Percentiles rank a stretch among this genome's conserved stretches.
These are phyloP conservation scores for Stenodera caucasica DNA, from an alignment of 2,888 invertebrate species.

Conservation along the genomic window DNA sequence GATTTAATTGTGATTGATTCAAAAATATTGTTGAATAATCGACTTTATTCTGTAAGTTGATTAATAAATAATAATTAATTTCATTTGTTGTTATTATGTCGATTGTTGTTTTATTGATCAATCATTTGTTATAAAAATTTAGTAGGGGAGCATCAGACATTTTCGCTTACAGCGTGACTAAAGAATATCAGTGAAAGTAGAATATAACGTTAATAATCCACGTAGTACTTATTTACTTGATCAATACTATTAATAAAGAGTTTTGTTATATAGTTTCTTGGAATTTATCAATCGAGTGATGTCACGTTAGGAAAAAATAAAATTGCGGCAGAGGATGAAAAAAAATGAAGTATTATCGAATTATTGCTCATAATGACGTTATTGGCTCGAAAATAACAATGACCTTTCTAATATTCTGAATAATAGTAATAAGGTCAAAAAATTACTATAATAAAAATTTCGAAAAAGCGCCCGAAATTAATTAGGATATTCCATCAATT, in stretches of 20 bases:
- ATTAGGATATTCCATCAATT: neutral
- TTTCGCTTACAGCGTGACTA: conserved; percentile 1
- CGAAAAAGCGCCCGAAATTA: neutral
- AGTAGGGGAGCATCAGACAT: neutral
- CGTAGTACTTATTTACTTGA: conserved; percentile 11
- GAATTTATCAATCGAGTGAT: conserved; percentile 13
- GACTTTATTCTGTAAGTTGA: too few relatives aligned
- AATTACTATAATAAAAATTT: neutral
- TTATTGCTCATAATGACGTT: conserved; percentile 12
- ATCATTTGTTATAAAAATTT: too few relatives aligned
- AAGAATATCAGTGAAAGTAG: neutral
- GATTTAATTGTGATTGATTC: too few relatives aligned
- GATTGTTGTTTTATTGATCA: neutral
- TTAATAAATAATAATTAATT: neutral
- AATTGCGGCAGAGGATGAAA: too few relatives aligned
- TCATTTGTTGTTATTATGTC: neutral
- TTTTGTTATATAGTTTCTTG: neutral
- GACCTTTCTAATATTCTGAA: conserved; percentile 14
- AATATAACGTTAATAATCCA: conserved; percentile 4
- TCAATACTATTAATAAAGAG: conserved; percentile 15
- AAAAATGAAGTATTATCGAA: too few relatives aligned
- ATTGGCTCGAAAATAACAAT: conserved; percentile 21
- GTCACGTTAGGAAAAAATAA: too few relatives aligned
- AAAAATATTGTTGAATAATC: too few relatives aligned
- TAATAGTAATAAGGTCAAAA: too few relatives aligned